These are phyloP conservation scores for Melieria omissa DNA, from an alignment of 2,888 invertebrate species.

Conservation along the genomic window DNA sequence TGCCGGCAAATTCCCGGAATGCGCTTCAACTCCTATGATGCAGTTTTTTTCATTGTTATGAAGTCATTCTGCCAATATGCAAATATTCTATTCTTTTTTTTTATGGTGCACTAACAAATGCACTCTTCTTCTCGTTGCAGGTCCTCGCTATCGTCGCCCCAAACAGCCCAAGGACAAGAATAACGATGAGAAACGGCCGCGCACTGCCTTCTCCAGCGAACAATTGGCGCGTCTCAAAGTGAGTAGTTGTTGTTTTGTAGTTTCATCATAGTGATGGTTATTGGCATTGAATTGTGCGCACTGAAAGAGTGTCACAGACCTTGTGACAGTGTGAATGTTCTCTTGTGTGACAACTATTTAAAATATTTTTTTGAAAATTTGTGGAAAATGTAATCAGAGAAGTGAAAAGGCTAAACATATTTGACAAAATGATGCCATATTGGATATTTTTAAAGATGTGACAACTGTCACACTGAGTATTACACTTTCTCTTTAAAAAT, in stretches of 20 bases:
- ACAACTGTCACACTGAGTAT: too few species aligned
- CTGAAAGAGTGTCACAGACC: too few species aligned
- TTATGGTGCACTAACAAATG: background rate
- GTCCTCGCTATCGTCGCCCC: slow-evolving; percentile 67
- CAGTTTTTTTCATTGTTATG: background rate
- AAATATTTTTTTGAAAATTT: too few species aligned
- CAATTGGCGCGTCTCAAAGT: slow-evolving; percentile 90
- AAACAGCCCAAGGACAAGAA: slow-evolving; percentile 67
- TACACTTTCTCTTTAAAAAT: too few species aligned
- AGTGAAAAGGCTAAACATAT: too few species aligned
- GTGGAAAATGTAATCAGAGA: too few species aligned
- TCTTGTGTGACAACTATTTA: too few species aligned
- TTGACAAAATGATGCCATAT: too few species aligned
- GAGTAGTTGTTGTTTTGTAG: slow-evolving; percentile 43
- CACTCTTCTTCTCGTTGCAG: slow-evolving; percentile 48
- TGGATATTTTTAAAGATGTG: too few species aligned
- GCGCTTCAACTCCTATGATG: background rate
- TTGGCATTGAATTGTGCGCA: too few species aligned
- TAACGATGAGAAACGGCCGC: slow-evolving; percentile 87
- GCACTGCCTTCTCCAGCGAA: slow-evolving; percentile 95
- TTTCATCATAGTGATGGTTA: too few species aligned
- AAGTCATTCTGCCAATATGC: background rate
- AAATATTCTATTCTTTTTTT: slow-evolving; percentile 20
- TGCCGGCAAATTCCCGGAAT: background rate
- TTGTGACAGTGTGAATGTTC: too few species aligned